Base-by-base conservation (phyloP, 2,113 vertebrate species). In the Donacobius atricapilla region DNA sequence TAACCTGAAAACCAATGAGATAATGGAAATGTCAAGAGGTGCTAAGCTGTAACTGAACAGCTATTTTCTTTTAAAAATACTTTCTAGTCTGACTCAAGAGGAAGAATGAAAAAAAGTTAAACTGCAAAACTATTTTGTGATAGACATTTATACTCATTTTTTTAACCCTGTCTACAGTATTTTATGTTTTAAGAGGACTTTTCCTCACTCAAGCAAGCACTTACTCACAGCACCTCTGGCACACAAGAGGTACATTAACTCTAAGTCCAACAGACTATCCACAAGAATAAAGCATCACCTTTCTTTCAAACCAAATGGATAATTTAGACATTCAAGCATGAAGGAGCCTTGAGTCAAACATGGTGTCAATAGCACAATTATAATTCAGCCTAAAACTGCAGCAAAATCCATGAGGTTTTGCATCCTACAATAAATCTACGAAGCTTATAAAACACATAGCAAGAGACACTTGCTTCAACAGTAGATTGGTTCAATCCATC, bases 21-120 rank as follows among this genome's bases (percentile, higher is more conserved):
- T 96, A 96, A 97, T 96, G 93, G 94, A 96, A 97, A 92, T 95
- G 94, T 93, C 94, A 96, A 90, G 93, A 94, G 60, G 64, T 94
- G 83, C 92, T 96, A 96, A 96, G 69, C 64, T 94, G 61, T 75
- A 94, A 89, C 80, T 71, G 86, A 87, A 45, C 83, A 96, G 83
- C 53, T 87, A 68, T 86, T 96, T 96, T 93, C 73, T 87, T 96
- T 92, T 81, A 44, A 71, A 95, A 92, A 95, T 83, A 77, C 31
- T 90, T 87, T 45, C 69, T 90, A 68, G 20, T 68, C 71, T 90
- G 76, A 95, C 57, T 71, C 79, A 92, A 90, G n/a, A 75, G 56
- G 39, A 94, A 92, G 68, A 87, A 96, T 56, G 42, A 90, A 93
- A 94, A 85, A 40, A 88, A 89, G 31, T 84, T 93, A 63, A 78